Evolutionary conservation across 2,113 vertebrate genomes (phyloP).

Genomic region (Pundamilia nyererei): DNA sequence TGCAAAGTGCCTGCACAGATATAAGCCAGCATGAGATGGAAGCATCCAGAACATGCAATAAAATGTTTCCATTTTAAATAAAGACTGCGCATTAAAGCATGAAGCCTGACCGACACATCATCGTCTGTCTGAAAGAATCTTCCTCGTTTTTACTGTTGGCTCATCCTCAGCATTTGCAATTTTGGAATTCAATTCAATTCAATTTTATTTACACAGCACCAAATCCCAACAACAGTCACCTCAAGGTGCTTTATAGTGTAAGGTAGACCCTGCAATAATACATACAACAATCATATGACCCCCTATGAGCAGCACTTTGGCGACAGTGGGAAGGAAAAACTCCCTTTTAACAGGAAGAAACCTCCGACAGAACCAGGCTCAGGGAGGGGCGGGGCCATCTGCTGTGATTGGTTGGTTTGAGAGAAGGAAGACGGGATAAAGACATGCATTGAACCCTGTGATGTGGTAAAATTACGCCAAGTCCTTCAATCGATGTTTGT

Average conservation of each 20-base stretch:
- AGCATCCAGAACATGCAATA: background rate
- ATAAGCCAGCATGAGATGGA: background rate
- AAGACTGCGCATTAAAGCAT: accelerated
- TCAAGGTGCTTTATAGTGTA: background rate
- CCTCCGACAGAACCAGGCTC: accelerated
- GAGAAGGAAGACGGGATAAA: background rate
- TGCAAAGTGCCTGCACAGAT: background rate
- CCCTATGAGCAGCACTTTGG: background rate
- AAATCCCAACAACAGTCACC: accelerated
- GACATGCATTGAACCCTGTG: background rate
- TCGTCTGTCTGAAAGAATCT: background rate
- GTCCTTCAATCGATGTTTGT: background rate
- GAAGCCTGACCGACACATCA: background rate
- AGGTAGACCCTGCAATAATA: accelerated
- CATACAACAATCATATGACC: accelerated
- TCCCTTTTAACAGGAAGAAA: background rate
- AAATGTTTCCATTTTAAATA: background rate
- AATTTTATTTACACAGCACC: background rate
- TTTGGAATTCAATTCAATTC: accelerated
- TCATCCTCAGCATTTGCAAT: background rate
- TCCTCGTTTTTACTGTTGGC: background rate
- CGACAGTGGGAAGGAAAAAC: accelerated
- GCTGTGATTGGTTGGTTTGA: accelerated
- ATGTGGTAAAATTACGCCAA: accelerated
- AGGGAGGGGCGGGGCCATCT: background rate